Conservation (phyloP, 1,140 invertebrate species). For the Myzus persicae region DNA sequence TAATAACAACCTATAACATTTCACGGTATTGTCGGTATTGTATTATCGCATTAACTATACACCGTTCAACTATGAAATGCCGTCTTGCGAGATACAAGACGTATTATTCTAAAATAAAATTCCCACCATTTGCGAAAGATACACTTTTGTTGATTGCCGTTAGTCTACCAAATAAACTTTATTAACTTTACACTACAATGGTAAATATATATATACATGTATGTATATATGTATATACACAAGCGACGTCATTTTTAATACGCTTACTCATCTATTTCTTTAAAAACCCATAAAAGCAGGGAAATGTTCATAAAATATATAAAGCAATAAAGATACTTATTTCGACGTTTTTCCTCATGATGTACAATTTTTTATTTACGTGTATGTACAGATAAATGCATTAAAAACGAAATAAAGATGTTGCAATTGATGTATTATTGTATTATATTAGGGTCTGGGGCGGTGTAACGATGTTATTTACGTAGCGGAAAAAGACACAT, state of each 20-base stretch:
- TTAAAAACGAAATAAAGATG: background rate
- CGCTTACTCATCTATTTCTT: background rate
- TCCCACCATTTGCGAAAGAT: background rate
- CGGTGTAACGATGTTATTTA: background rate
- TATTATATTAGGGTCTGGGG: background rate
- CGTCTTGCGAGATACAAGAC: no score
- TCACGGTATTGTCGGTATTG: background rate
- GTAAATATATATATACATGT: no score
- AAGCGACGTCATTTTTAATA: background rate
- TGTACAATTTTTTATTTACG: background rate
- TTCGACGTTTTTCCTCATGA: background rate
- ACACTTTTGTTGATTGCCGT: background rate
- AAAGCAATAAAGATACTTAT: background rate
- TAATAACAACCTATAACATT: background rate
- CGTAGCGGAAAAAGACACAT: background rate
- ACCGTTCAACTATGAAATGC: background rate
- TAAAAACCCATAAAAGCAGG: conserved; percentile 11
- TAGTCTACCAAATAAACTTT: background rate
- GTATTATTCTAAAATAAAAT: background rate
- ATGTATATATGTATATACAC: no score
- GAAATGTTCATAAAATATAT: conserved; percentile 18
- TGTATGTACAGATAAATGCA: background rate
- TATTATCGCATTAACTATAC: background rate
- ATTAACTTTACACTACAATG: background rate
- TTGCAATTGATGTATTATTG: background rate